Conservation (phyloP, 1,140 invertebrate genomes). For the Zaprionus capensis region DNA sequence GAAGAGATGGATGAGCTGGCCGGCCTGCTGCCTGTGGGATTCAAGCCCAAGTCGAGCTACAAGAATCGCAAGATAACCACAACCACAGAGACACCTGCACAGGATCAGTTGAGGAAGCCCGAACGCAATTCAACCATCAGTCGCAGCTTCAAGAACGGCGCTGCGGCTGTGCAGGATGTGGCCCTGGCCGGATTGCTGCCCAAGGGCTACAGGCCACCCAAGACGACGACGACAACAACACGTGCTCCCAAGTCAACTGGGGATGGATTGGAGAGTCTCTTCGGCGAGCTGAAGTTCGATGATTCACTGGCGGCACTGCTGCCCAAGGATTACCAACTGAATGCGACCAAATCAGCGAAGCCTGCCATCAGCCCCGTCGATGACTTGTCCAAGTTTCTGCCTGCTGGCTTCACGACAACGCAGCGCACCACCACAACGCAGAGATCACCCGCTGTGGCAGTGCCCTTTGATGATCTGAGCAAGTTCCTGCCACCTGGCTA, state of each 20-base stretch:
- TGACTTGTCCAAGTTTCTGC: slow-evolving; percentile 88
- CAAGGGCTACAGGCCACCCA: slow-evolving; percentile 86
- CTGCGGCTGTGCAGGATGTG: slow-evolving; percentile 69
- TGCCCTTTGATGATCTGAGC: slow-evolving; percentile 84
- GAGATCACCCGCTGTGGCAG: slow-evolving; percentile 68
- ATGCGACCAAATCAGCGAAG: slow-evolving; percentile 52
- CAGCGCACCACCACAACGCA: slow-evolving; percentile 13
- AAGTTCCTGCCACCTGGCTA: slow-evolving; percentile 86
- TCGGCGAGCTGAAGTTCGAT: slow-evolving; percentile 74
- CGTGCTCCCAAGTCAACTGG: slow-evolving; percentile 37
- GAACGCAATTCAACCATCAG: slow-evolving; percentile 80
- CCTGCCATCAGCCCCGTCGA: slow-evolving; percentile 60
- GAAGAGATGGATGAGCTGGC: slow-evolving; percentile 87
- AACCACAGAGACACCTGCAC: slow-evolving; percentile 59
- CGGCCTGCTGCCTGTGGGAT: slow-evolving; percentile 87
- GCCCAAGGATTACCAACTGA: slow-evolving; percentile 88
- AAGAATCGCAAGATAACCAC: slow-evolving; percentile 86
- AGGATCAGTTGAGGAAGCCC: slow-evolving; percentile 57
- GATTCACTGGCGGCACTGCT: slow-evolving; percentile 85
- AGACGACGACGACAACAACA: slow-evolving; percentile 79
- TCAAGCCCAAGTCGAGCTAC: slow-evolving; percentile 85
- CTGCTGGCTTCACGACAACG: slow-evolving; percentile 85
- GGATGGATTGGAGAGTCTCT: slow-evolving; percentile 56
- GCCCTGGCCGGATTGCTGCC: slow-evolving; percentile 86
- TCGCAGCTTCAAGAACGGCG: slow-evolving; percentile 77